Evolutionary conservation across 1,140 invertebrate genomes (phyloP), one percentile per base, ranked within the genome.

Genomic region (Chymomyza costata): DNA sequence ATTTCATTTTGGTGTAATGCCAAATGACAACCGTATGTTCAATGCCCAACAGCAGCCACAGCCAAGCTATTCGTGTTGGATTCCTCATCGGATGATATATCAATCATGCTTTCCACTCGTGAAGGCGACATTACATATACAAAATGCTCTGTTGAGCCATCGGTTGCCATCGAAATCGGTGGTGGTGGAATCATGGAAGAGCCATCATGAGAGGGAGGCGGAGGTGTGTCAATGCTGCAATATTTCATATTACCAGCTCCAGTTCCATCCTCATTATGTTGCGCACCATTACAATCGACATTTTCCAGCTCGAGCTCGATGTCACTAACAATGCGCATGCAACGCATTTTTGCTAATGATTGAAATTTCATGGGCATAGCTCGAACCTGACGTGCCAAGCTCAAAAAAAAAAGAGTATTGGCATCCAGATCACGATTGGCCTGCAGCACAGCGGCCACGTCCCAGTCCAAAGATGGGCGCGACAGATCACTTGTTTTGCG

Each of bases 71-170:
- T 82, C 44, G 70, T 62, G 21, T 68, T 76, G 39, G 60, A 68
- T 19, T 85, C 83, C 40, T 85, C 83, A 15, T 85, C 83, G 13
- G 62, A 65, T 6, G 83, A 85, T 16, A 85, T 76, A 48, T 85
- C 83, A 15, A 85, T 85, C 83, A 85, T 85, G 38, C 83, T 82
- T 45, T 85, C 83, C 8, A 85, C 83, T 1, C 81, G 76, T 39
- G 83, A 85, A 11, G 83, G 83, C 11, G 83, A 85, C 83, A 85
- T 85, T 11, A 80, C 76, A 53, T 83, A 85, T 5, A 85, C 67
- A 47, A 85, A 85, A 43, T 85, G 83, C 46, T 85, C 83, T 2
- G 66, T 83, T 10, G 73, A 71, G 6, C 58, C 65, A 28, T 78
- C 73, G 37, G 58, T 35, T 0, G 17, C 54, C 30, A 81, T 60